phyloP scores from a whole-genome alignment of 2,797 vertebrate species.

The Astyanax mexicanus region DNA sequence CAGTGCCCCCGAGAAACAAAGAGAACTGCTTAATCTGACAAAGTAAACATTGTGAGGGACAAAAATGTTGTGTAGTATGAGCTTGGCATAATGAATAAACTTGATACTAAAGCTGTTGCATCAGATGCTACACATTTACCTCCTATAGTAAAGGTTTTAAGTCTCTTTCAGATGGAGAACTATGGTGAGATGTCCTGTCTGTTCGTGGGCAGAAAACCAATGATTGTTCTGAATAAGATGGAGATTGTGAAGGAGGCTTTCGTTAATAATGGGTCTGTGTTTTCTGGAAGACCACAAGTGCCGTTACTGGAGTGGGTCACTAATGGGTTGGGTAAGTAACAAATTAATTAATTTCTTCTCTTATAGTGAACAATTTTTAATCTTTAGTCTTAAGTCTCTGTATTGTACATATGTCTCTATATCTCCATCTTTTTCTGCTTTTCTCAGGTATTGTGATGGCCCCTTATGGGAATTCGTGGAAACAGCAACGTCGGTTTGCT shows the following conservation, averaged over 20 bases:
- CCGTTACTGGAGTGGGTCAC: slow-evolving; percentile 38
- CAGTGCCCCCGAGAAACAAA: too few species aligned
- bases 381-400: not conserved
- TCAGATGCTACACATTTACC: too few species aligned
- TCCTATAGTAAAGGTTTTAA: not conserved
- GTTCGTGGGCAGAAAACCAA: slow-evolving; percentile 18
- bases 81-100: too few species aligned
- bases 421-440: not conserved
- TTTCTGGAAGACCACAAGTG: slow-evolving; percentile 32
- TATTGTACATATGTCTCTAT: not conserved
- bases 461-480: slow-evolving; percentile 67
- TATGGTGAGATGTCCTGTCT: slow-evolving; percentile 37
- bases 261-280: slow-evolving; percentile 23
- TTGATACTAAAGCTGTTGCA: too few species aligned
- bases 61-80: too few species aligned
- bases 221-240: slow-evolving; percentile 33
- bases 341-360: not conserved
- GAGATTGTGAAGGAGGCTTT: slow-evolving; percentile 42
- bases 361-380: not conserved
- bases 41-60: too few species aligned
- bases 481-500: slow-evolving; percentile 74
- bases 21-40: too few species aligned
- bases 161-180: slow-evolving; percentile 10
- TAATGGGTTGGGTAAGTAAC: slow-evolving; percentile 34
- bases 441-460: slow-evolving; percentile 19